These are phyloP conservation scores for Ephestia elutella DNA, from an alignment of 1,140 invertebrate genomes.

Conservation along the genomic window DNA sequence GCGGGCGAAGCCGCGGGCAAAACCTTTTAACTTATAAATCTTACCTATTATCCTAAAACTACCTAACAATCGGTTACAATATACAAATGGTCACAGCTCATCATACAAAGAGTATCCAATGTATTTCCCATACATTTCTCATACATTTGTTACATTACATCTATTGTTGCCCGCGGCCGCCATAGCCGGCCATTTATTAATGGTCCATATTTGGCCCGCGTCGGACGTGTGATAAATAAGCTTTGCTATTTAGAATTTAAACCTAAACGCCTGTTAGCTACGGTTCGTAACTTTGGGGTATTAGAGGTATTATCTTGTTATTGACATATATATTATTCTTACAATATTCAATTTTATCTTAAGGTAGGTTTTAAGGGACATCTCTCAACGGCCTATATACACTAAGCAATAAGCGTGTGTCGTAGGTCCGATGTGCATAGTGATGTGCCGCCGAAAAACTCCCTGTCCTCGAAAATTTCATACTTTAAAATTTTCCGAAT, in stretches of 20 bases:
- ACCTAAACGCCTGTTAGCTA: background rate
- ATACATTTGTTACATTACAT: conserved; percentile 45
- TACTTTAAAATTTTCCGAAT: too few species aligned
- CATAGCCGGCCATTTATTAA: conserved; percentile 52
- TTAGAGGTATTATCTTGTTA: background rate
- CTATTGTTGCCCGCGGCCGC: conserved; percentile 34
- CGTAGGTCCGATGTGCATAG: too few species aligned
- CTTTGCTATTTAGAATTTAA: background rate
- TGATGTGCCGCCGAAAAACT: too few species aligned
- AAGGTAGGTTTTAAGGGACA: too few species aligned
- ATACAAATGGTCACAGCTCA: background rate
- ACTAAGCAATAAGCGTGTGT: too few species aligned
- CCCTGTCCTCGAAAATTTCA: too few species aligned
- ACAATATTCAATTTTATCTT: too few species aligned
- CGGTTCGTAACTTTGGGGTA: background rate
- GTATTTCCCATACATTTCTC: conserved; percentile 30
- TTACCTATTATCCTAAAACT: too few species aligned
- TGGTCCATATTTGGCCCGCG: conserved; percentile 61
- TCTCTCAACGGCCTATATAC: too few species aligned
- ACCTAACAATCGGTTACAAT: background rate
- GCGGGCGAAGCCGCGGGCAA: too few species aligned
- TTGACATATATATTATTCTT: background rate
- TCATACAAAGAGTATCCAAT: conserved; percentile 31
- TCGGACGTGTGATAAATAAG: conserved; percentile 52
- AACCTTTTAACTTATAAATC: too few species aligned